phyloP scores from a whole-genome alignment of 2,113 vertebrate genomes.

The Edolisoma coerulescens region DNA sequence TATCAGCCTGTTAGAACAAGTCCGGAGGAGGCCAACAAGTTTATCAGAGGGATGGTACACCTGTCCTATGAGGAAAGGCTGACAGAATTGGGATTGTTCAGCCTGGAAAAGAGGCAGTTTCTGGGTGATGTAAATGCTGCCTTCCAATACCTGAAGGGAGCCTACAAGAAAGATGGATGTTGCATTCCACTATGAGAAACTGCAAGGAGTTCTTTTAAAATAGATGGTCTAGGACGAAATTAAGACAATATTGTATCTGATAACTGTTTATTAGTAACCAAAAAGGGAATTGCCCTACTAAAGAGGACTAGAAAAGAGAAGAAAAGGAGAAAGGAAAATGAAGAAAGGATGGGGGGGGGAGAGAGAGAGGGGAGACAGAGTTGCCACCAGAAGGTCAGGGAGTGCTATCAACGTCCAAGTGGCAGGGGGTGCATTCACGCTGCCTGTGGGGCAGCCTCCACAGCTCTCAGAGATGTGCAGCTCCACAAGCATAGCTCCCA shows the following conservation, averaged over 20 bases:
- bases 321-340: neutral
- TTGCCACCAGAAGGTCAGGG: too few species aligned
- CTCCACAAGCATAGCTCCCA: neutral
- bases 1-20: neutral
- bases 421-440: too few species aligned
- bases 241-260: neutral
- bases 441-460: neutral
- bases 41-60: neutral
- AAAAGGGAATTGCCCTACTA: neutral
- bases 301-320: neutral
- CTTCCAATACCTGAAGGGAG: neutral
- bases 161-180: neutral
- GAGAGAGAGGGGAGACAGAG: too few species aligned
- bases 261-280: neutral
- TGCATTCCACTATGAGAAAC: neutral
- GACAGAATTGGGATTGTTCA: neutral
- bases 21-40: neutral
- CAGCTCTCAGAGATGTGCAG: neutral
- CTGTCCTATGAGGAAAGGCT: neutral
- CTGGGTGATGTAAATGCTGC: neutral
- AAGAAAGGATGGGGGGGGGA: too few species aligned
- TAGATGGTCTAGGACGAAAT: accelerated
- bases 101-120: neutral
- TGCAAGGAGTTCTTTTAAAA: neutral
- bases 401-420: accelerated